Percentiles rank a stretch among this genome's conserved stretches.
Conservation (phyloP, 2,797 vertebrate species). For the Gouania willdenowi region DNA sequence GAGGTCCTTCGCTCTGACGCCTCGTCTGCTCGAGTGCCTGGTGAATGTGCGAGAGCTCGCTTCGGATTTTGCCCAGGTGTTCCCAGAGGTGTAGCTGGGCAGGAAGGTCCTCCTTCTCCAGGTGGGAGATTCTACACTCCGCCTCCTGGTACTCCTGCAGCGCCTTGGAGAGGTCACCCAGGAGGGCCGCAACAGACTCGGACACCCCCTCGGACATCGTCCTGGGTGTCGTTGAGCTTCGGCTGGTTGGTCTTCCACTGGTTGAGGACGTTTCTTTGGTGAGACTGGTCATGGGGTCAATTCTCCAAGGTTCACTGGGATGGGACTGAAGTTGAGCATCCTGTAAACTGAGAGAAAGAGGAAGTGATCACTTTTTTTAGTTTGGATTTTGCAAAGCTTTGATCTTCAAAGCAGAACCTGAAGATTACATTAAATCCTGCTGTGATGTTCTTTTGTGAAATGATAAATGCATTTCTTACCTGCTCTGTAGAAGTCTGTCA, state of each 20-base stretch:
- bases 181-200: constrained; percentile 72
- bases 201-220: constrained; percentile 50
- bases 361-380: no score
- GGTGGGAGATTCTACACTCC: constrained; percentile 82
- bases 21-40: constrained; percentile 82
- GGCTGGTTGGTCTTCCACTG: constrained; percentile 35
- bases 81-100: constrained; percentile 88
- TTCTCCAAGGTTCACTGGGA: constrained; percentile 65
- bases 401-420: background rate
- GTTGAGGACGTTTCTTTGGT: constrained; percentile 34
- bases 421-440: no score
- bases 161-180: constrained; percentile 85
- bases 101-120: constrained; percentile 78
- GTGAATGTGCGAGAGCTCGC: constrained; percentile 90
- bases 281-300: constrained; percentile 52
- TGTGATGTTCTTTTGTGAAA: background rate
- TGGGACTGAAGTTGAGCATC: constrained; percentile 45
- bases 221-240: constrained; percentile 18
- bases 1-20: constrained; percentile 79
- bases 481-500: constrained; percentile 73
- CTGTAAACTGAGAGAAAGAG: constrained; percentile 51
- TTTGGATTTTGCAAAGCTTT: background rate
- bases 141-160: constrained; percentile 88
- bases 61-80: constrained; percentile 89
- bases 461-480: constrained; percentile 60